Base-by-base conservation (phyloP, 2,888 invertebrate genomes). In the Gymnoscelis rufifasciata region DNA sequence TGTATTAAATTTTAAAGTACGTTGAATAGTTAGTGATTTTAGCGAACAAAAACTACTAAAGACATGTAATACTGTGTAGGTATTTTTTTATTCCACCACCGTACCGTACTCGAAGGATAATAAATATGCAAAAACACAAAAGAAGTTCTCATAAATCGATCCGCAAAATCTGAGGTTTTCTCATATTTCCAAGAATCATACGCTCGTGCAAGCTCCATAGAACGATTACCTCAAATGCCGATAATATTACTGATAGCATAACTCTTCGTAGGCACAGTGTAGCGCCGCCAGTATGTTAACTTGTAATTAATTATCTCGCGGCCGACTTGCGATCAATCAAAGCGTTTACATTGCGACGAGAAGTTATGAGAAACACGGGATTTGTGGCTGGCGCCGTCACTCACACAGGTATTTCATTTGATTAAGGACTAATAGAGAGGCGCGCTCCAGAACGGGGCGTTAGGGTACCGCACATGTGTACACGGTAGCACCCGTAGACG, bases 261-360 rank as follows among this genome's bases (percentile, higher is more conserved):
- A 15, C 15, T 10, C 10, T 19, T 19, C 19, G 19, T n/a, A 5
- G 36, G 31, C 50, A 50, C 52, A 54, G 56, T 47, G 52, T 43
- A 45, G 28, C 13, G 8, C 14, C 33, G 12, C n/a, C 52, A 49
- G 54, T 48, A 37, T n/a, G 12, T n/a, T 39, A 43, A 44, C 31
- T 48, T 8, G 28, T 30, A 39, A 50, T 51, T 47, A 49, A 47
- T 56, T 33, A 43, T 10, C 7, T n/a, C 2, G 15, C 14, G 28
- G 31, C 28, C 28, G 23, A 13, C 26, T 31, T 27, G 35, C 39
- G 42, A 54, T 52, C 46, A 37, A 51, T 52, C 48, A 46, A 41
- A 40, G 14, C 19, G 38, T 36, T 47, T 38, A 13, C 14, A 31
- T 14, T 1, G 31, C 31, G 30, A n/a, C 31, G 15, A n/a, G n/a